Conservation (phyloP, 2,113 vertebrate genomes). For the Odocoileus hemionus region DNA sequence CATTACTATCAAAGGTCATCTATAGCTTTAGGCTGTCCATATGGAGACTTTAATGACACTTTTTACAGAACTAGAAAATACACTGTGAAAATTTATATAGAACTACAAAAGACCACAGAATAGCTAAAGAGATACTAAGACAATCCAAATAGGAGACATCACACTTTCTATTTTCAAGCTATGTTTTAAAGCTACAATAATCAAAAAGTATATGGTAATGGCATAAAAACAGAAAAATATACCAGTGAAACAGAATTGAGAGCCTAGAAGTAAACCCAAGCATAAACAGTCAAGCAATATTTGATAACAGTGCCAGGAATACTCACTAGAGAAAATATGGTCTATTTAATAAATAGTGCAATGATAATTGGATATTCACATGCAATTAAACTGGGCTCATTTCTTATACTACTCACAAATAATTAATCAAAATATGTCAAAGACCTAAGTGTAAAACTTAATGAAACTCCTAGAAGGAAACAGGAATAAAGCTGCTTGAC, state of each 20-base stretch:
- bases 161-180: background rate
- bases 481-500: background rate
- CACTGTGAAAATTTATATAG: background rate
- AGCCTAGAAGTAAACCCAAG: background rate
- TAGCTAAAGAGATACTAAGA: background rate
- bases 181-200: background rate
- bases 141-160: background rate
- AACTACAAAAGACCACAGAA: background rate
- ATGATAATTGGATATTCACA: background rate
- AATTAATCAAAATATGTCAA: background rate
- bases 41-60: background rate
- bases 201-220: background rate
- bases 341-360: background rate
- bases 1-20: background rate
- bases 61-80: background rate
- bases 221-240: background rate
- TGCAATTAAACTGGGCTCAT: background rate
- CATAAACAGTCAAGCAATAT: background rate
- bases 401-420: background rate
- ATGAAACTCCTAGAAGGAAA: background rate
- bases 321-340: background rate
- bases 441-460: background rate
- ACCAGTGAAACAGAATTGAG: background rate
- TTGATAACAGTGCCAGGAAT: background rate
- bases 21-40: background rate